Evolutionary conservation across 2,888 invertebrate species (phyloP).

Genomic region (Agriotes lineatus): DNA sequence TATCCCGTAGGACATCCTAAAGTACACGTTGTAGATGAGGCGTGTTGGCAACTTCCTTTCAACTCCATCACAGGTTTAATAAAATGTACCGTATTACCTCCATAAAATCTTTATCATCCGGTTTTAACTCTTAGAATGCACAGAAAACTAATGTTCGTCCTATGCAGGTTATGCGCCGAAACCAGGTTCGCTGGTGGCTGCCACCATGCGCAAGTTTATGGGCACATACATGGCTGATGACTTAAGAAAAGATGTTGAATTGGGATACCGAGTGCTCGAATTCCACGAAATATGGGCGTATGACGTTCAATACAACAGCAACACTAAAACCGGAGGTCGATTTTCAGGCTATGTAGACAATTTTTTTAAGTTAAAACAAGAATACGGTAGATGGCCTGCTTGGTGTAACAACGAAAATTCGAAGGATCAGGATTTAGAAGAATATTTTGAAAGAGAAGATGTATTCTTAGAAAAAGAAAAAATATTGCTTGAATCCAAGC

Average conservation of each 20-base stretch:
- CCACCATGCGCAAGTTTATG: slow-evolving; percentile 47
- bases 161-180: too few relatives aligned
- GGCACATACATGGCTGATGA: slow-evolving; percentile 58
- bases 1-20: too few relatives aligned
- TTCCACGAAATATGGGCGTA: too few relatives aligned
- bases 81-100: neutral
- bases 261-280: too few relatives aligned
- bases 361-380: slow-evolving; percentile 56
- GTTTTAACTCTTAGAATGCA: neutral
- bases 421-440: slow-evolving; percentile 39
- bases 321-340: too few relatives aligned
- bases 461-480: too few relatives aligned
- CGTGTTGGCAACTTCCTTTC: too few relatives aligned
- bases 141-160: too few relatives aligned
- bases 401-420: slow-evolving; percentile 42
- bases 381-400: slow-evolving; percentile 52
- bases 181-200: slow-evolving; percentile 49
- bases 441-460: slow-evolving; percentile 16
- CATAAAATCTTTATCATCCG: neutral
- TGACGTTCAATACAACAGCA: too few relatives aligned
- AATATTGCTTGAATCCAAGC: slow-evolving; percentile 43
- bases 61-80: neutral
- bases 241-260: slow-evolving; percentile 55
- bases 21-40: slow-evolving; percentile 42
- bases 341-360: slow-evolving; percentile 55